A percentile compares a stretch with the other conserved stretches of the same genome.
Evolutionary conservation across 2,888 invertebrate species (phyloP).

Genomic region (Cryptophagus acutangulus): DNA sequence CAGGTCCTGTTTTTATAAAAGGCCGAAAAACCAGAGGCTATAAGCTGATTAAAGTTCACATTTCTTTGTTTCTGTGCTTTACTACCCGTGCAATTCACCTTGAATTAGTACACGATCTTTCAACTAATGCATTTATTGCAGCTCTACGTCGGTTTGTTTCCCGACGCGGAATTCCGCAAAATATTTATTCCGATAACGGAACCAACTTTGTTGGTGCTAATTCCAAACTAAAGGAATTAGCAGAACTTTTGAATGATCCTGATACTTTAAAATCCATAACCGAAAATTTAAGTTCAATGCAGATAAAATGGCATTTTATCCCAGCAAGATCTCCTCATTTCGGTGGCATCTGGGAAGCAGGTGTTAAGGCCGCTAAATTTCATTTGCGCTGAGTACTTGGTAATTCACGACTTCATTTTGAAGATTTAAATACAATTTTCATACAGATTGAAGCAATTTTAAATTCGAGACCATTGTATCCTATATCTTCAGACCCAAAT

Average conservation of each 20-base stretch:
- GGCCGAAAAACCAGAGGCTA: constrained; percentile 6
- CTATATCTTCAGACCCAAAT: too few relatives aligned
- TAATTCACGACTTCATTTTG: too few relatives aligned
- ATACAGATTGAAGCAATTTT: too few relatives aligned
- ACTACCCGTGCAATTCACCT: constrained; percentile 10
- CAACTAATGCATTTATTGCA: background rate
- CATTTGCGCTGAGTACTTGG: too few relatives aligned
- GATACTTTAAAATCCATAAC: background rate
- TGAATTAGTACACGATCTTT: constrained; percentile 3
- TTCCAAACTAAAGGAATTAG: background rate
- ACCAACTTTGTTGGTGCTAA: background rate
- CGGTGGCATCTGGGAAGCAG: background rate
- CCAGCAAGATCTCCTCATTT: background rate
- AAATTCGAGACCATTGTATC: too few relatives aligned
- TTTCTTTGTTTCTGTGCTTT: constrained; percentile 9
- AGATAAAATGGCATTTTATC: background rate
- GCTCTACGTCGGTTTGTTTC: background rate
- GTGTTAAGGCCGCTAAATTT: too few relatives aligned
- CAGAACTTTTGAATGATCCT: background rate
- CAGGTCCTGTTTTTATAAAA: constrained; percentile 10
- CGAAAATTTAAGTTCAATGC: background rate
- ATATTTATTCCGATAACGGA: background rate
- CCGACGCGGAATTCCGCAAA: background rate
- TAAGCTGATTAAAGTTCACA: constrained; percentile 8
- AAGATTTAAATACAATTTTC: too few relatives aligned